Conservation (phyloP, 2,797 vertebrate species). For the Anabacerthia variegaticeps region DNA sequence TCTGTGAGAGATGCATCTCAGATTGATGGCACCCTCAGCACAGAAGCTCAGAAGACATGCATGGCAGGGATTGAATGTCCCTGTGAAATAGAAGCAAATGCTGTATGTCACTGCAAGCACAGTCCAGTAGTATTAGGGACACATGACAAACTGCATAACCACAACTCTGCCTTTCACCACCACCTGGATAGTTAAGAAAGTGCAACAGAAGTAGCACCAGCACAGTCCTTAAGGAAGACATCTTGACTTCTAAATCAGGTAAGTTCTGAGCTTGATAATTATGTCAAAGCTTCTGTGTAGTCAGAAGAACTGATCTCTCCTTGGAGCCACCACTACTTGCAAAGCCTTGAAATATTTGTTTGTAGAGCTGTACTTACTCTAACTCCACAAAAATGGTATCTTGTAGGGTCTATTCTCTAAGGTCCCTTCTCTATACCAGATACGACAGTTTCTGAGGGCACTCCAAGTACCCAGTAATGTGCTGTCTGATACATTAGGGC, state of each 20-base stretch:
- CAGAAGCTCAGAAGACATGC: neutral
- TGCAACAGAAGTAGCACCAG: neutral
- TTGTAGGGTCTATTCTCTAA: neutral
- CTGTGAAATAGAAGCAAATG: neutral
- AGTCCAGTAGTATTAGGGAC: neutral
- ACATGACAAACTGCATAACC: neutral
- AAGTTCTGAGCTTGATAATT: neutral
- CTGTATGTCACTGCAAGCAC: neutral
- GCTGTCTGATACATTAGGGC: neutral
- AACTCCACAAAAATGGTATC: neutral
- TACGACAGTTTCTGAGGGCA: neutral
- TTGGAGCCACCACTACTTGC: neutral
- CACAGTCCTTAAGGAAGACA: neutral
- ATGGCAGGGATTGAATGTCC: neutral
- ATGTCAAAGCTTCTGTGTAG: neutral
- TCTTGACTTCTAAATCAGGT: neutral
- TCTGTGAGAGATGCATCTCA: neutral
- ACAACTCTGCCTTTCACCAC: neutral
- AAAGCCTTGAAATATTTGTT: neutral
- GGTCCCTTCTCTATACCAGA: neutral
- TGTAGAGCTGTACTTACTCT: neutral
- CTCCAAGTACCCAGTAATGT: neutral
- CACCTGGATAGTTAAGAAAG: accelerated
- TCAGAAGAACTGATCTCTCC: neutral
- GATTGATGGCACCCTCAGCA: neutral